A percentile compares a stretch with the other conserved stretches of the same genome.
Evolutionary conservation across 64 coral and sea anemone genomes (phyloP).

Genomic region (Porites australiensis): DNA sequence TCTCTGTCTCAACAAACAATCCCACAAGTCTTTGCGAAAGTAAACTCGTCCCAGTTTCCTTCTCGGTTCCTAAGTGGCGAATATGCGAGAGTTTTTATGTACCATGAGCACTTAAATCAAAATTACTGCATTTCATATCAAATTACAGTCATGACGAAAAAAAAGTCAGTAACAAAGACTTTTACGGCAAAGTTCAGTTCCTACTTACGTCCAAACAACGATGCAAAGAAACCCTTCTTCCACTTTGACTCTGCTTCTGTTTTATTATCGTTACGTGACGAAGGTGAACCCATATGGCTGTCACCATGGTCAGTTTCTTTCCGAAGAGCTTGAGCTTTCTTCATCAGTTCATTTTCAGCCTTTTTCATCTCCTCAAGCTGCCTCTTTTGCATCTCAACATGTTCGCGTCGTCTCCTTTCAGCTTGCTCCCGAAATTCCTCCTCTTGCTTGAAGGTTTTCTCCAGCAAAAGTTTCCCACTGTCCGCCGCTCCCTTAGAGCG

Average conservation of each 20-base stretch:
- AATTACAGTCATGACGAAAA: neutral
- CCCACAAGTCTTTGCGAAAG: too few relatives aligned
- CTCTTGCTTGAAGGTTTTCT: neutral
- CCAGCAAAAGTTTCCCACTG: constrained; percentile 15
- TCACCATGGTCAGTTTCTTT: neutral
- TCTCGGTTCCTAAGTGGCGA: too few relatives aligned
- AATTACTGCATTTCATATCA: too few relatives aligned
- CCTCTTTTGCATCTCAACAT: constrained; percentile 17
- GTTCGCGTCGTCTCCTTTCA: constrained; percentile 10
- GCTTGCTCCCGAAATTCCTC: constrained; percentile 32
- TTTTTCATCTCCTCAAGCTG: neutral
- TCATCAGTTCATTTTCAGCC: constrained; percentile 25
- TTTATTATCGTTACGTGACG: neutral
- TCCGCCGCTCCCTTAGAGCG: constrained; percentile 6
- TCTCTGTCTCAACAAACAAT: too few relatives aligned
- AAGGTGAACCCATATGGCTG: neutral
- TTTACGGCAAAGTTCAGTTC: neutral
- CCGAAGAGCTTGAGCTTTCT: neutral
- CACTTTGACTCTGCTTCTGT: neutral
- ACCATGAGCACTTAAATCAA: too few relatives aligned
- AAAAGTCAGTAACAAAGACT: neutral
- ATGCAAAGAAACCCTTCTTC: constrained; percentile 29
- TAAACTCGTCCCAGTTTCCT: too few relatives aligned
- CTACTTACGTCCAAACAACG: constrained; percentile 23
- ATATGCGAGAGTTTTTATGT: too few relatives aligned